Conservation (phyloP, 1,140 invertebrate species). For the Nomia melanderi region DNA sequence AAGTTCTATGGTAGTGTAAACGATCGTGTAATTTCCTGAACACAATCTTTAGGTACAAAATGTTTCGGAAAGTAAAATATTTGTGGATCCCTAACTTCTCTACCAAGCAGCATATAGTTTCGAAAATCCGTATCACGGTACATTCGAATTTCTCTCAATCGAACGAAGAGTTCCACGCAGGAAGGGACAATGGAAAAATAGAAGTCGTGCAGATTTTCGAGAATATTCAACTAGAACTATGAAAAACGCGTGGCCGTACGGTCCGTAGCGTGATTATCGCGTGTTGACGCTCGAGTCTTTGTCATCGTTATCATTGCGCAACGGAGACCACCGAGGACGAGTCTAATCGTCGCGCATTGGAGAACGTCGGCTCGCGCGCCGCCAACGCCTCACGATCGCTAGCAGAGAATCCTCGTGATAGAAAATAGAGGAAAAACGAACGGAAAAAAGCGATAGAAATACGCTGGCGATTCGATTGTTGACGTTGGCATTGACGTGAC, state of each 20-base stretch:
- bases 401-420: neutral
- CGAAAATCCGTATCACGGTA: too few species aligned
- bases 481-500: conserved; percentile 27
- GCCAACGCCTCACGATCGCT: neutral
- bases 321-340: conserved; percentile 59
- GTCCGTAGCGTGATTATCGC: conserved; percentile 51
- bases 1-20: too few species aligned
- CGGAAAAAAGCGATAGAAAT: neutral
- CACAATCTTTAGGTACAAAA: too few species aligned
- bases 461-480: neutral
- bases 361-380: conserved; percentile 9
- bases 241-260: neutral
- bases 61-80: too few species aligned
- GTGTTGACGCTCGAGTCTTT: conserved; percentile 55
- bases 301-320: conserved; percentile 70
- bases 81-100: too few species aligned
- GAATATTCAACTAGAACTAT: too few species aligned
- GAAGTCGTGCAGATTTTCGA: too few species aligned
- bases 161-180: too few species aligned
- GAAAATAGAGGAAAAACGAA: neutral
- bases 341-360: conserved; percentile 41
- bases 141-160: too few species aligned
- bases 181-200: too few species aligned
- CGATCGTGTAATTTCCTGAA: too few species aligned
- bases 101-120: too few species aligned